phyloP scores from a whole-genome alignment of 2,888 invertebrate species.

The Drosophila mimica region DNA sequence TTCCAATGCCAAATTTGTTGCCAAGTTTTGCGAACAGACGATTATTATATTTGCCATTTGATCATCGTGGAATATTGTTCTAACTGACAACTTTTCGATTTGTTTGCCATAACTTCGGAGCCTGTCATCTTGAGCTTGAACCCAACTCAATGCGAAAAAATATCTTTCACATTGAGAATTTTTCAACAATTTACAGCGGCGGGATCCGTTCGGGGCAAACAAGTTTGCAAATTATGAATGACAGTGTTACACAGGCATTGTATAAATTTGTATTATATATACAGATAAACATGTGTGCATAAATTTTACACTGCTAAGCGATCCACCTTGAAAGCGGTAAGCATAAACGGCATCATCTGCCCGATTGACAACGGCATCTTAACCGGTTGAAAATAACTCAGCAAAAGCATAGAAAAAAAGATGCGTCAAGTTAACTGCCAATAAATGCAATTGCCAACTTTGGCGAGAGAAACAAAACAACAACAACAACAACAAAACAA shows the following conservation, averaged over 20 bases:
- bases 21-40: conserved; percentile 16
- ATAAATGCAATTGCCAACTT: conserved; percentile 29
- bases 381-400: conserved; percentile 65
- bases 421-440: conserved; percentile 35
- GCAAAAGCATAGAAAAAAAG: conserved; percentile 30
- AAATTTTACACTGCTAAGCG: conserved; percentile 52
- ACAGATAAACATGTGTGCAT: conserved; percentile 33
- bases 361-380: conserved; percentile 49
- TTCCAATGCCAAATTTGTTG: conserved; percentile 7
- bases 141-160: conserved; percentile 42
- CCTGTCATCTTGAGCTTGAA: conserved; percentile 39
- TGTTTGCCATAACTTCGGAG: conserved; percentile 40
- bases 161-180: conserved; percentile 32
- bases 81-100: conserved; percentile 47
- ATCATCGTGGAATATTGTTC: conserved; percentile 2
- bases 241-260: conserved; percentile 45
- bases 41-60: conserved; percentile 11
- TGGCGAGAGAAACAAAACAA: conserved; percentile 1
- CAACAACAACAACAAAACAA: conserved; percentile 1
- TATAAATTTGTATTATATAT: neutral
- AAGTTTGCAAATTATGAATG: conserved; percentile 70
- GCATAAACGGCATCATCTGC: conserved; percentile 39
- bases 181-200: neutral
- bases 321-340: conserved; percentile 68
- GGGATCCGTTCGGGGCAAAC: conserved; percentile 29